Evolutionary conservation across 2,888 invertebrate genomes (phyloP).

Genomic region (Dicyrtomina minuta): DNA sequence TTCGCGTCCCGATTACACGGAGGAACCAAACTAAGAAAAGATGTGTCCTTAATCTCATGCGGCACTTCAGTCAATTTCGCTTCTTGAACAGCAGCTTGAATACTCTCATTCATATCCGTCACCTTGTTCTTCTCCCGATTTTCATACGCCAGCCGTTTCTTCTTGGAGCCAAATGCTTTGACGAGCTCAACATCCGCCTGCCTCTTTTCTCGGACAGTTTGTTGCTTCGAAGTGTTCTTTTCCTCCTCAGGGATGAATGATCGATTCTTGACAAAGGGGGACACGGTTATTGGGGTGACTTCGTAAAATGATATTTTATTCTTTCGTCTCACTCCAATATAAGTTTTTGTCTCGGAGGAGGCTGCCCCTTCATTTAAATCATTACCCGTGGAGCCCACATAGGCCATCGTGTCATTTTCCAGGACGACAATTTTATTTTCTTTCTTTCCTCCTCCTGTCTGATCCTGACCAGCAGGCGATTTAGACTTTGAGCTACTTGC

Average conservation of each 20-base stretch:
- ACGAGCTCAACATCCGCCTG: constrained; percentile 35
- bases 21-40: constrained; percentile 40
- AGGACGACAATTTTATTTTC: constrained; percentile 40
- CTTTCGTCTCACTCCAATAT: constrained; percentile 38
- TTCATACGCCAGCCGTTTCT: constrained; percentile 44
- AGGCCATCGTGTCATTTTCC: constrained; percentile 43
- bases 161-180: constrained; percentile 49
- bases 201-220: constrained; percentile 37
- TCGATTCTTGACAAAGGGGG: constrained; percentile 38
- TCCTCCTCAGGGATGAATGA: constrained; percentile 36
- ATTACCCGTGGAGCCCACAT: constrained; percentile 40
- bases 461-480: no score
- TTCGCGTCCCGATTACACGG: constrained; percentile 47
- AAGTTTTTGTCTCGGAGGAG: constrained; percentile 38
- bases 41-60: constrained; percentile 38
- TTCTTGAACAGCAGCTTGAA: constrained; percentile 37
- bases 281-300: constrained; percentile 43
- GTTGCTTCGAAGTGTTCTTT: constrained; percentile 7
- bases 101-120: constrained; percentile 46
- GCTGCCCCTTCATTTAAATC: background rate
- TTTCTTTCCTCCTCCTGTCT: constrained; percentile 21
- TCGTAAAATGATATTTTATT: constrained; percentile 43
- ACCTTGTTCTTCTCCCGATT: constrained; percentile 44
- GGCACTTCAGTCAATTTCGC: constrained; percentile 35
- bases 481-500: no score